Base-by-base conservation (phyloP, 2,888 invertebrate species). In the Torymus tubicola region DNA sequence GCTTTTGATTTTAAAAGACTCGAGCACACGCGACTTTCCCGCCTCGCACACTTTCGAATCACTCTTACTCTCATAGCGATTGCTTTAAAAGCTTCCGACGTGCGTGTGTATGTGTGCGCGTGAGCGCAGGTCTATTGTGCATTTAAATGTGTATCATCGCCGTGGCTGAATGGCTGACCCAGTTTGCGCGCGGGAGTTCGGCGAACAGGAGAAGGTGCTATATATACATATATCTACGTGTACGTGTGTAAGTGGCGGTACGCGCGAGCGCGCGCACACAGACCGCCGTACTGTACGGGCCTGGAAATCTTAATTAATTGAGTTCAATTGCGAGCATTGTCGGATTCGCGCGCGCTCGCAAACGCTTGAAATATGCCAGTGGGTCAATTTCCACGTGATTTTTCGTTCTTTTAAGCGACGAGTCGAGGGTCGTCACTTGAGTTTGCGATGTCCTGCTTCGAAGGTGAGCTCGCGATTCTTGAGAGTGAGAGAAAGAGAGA, bases 291-390 rank as follows among this genome's bases (percentile, higher is more conserved):
- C 53, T 16, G 57, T 11, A 50, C 70, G 76, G 16, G 78, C 60
- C 73, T 76, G 16, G 72, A 75, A 81, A 81, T 76, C 74, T 68
- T 81, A 81, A 81, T 78, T 81, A 78, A 79, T 81, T 60, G 75
- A 69, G 52, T 67, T 57, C 70, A 71, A 80, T 76, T 68, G 57
- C 52, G 61, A 5, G 16, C 67, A 61, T 67, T 63, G 67, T 67
- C 73, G 58, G 68, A 76, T 74, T 77, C 18, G 67, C 53, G 42
- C 31, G 31, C 31, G 31, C n/a, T 16, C 11, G 58, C 2, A 16
- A 3, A 24, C 0, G 11, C 60, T 11, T 68, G 13, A 80, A 70
- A 75, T 55, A 55, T 70, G 75, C 70, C 65, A 80, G 60, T 75
- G 58, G 70, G 70, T 80, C 80, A 53, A 53, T 75, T 71, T 60